Conservation (phyloP, 2,797 vertebrate genomes). For the Liparis tanakae region DNA sequence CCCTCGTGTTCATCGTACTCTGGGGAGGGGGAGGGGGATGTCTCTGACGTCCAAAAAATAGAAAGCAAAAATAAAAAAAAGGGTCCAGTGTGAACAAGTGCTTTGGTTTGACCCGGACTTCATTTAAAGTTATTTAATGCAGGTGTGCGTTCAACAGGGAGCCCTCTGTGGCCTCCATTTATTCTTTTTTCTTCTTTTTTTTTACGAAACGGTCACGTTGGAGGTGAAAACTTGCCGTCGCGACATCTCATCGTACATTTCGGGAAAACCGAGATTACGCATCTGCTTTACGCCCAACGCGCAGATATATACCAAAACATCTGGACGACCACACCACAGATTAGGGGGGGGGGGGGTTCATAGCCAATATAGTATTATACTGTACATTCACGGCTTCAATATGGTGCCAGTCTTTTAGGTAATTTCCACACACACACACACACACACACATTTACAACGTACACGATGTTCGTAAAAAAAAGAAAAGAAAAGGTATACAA, state of each 20-base stretch:
- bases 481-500: constrained; percentile 18
- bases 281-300: constrained; percentile 38
- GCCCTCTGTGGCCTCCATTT: not conserved
- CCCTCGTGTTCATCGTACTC: not conserved
- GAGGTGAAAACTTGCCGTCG: constrained; percentile 36
- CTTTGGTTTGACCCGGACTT: constrained; percentile 58
- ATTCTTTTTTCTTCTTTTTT: not conserved
- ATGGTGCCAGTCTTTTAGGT: constrained; percentile 65
- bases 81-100: constrained; percentile 34
- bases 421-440: constrained; percentile 65
- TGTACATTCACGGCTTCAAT: constrained; percentile 74
- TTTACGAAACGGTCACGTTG: constrained; percentile 25
- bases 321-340: constrained; percentile 65
- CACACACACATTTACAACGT: constrained; percentile 71
- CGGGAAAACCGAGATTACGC: constrained; percentile 27
- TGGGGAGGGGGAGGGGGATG: not conserved
- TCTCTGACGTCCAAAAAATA: not conserved
- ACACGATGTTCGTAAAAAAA: constrained; percentile 45
- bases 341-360: constrained; percentile 32
- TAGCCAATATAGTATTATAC: constrained; percentile 54
- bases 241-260: constrained; percentile 51
- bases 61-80: constrained; percentile 7
- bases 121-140: constrained; percentile 6
- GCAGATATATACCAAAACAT: constrained; percentile 50
- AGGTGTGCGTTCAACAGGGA: constrained; percentile 38